Evolutionary conservation across 2,113 vertebrate genomes (phyloP).

Genomic region (Protobothrops flavoviridis): DNA sequence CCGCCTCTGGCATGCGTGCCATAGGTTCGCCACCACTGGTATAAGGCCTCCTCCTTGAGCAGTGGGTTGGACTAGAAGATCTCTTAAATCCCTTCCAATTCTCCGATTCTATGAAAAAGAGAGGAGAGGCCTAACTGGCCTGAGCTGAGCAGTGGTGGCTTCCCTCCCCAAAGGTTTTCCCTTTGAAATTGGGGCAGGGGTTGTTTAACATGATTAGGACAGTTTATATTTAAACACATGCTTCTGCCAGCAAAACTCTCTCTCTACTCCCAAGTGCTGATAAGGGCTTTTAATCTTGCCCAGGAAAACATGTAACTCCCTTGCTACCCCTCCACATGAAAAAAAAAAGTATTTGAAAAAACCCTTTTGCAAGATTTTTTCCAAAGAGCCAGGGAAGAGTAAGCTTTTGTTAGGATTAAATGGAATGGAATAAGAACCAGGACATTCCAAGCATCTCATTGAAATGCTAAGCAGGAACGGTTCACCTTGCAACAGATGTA

Average conservation of each 20-base stretch:
- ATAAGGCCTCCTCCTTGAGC: background rate
- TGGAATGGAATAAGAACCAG: background rate
- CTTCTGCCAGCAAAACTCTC: background rate
- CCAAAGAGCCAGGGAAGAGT: background rate
- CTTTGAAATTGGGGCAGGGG: background rate
- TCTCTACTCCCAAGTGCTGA: background rate
- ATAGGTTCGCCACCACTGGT: background rate
- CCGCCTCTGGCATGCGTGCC: too few species aligned
- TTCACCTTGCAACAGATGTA: background rate
- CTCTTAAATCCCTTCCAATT: background rate
- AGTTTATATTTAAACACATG: background rate
- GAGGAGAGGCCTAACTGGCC: background rate
- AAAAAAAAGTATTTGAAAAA: background rate
- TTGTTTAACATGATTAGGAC: background rate
- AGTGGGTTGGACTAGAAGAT: background rate
- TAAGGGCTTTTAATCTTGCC: background rate
- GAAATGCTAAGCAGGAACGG: background rate
- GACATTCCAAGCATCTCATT: background rate
- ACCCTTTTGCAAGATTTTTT: background rate
- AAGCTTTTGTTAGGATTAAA: background rate
- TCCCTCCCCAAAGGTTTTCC: background rate
- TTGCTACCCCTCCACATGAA: too few species aligned
- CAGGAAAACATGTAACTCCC: background rate
- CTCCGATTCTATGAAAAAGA: background rate
- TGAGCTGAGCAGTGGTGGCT: background rate